Conservation (phyloP, 1,140 invertebrate species). For the Bombyx mori region DNA sequence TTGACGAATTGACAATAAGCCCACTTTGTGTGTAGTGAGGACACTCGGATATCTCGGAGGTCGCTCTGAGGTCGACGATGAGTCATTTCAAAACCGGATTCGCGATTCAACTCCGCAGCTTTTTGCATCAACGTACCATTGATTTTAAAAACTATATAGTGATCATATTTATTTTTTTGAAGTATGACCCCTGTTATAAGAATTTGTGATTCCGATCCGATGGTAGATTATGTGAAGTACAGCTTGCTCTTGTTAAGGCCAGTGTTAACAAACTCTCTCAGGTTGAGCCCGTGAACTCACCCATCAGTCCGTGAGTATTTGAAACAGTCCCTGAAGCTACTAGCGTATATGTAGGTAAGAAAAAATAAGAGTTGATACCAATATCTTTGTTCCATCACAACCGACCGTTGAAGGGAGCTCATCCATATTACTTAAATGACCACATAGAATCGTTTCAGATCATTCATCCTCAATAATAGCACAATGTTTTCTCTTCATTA, state of each 20-base stretch:
- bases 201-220: not conserved
- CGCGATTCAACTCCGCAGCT: constrained; percentile 3
- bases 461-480: too few relatives aligned
- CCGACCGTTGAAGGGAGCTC: too few relatives aligned
- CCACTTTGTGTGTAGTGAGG: constrained; percentile 12
- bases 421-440: too few relatives aligned
- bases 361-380: too few relatives aligned
- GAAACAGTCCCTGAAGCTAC: too few relatives aligned
- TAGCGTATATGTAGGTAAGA: too few relatives aligned
- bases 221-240: not conserved
- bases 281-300: too few relatives aligned
- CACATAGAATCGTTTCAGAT: too few relatives aligned
- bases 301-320: too few relatives aligned
- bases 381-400: too few relatives aligned
- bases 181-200: not conserved
- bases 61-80: constrained; percentile 34
- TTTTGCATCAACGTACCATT: not conserved
- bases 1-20: not conserved
- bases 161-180: not conserved
- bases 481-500: too few relatives aligned
- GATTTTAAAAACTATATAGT: not conserved
- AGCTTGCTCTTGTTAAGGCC: not conserved
- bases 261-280: too few relatives aligned
- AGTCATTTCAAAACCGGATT: constrained; percentile 39
- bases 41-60: constrained; percentile 27